Conservation (phyloP, 2,113 vertebrate genomes). For the Labeo rohita region DNA sequence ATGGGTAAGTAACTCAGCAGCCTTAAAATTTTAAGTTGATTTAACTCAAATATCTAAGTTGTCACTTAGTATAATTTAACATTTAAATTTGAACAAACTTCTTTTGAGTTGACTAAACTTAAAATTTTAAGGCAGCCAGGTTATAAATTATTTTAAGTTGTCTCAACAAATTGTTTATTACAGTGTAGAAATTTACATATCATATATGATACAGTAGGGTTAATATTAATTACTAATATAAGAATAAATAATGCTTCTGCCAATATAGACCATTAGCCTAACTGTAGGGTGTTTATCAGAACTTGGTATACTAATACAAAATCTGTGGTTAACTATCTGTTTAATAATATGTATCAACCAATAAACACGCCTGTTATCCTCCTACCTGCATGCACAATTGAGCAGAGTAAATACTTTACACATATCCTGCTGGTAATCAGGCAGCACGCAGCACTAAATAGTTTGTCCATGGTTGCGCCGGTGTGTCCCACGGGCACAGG, state of each 20-base stretch:
- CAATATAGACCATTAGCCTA: neutral
- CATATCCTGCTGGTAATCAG: conserved; percentile 56
- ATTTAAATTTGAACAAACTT: too few species aligned
- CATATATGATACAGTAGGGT: too few species aligned
- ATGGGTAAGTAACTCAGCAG: too few species aligned
- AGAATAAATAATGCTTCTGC: neutral
- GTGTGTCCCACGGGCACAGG: conserved; percentile 39
- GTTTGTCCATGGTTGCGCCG: conserved; percentile 39
- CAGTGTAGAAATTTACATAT: too few species aligned
- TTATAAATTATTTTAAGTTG: too few species aligned
- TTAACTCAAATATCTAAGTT: too few species aligned
- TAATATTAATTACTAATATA: neutral
- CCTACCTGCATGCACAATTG: conserved; percentile 67
- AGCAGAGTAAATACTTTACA: conserved; percentile 58
- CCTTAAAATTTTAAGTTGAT: too few species aligned
- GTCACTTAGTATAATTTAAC: too few species aligned
- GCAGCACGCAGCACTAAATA: conserved; percentile 56
- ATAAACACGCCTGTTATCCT: neutral
- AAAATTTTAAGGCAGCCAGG: too few species aligned
- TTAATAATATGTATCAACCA: neutral
- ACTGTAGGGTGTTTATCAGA: neutral
- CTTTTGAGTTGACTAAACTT: too few species aligned
- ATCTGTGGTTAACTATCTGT: neutral
- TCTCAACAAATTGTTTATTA: too few species aligned
- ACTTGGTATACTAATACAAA: neutral